Percentiles rank a stretch among this genome's conserved stretches.
Conservation (phyloP, 2,113 vertebrate genomes). For the Triplophysa dalaica region DNA sequence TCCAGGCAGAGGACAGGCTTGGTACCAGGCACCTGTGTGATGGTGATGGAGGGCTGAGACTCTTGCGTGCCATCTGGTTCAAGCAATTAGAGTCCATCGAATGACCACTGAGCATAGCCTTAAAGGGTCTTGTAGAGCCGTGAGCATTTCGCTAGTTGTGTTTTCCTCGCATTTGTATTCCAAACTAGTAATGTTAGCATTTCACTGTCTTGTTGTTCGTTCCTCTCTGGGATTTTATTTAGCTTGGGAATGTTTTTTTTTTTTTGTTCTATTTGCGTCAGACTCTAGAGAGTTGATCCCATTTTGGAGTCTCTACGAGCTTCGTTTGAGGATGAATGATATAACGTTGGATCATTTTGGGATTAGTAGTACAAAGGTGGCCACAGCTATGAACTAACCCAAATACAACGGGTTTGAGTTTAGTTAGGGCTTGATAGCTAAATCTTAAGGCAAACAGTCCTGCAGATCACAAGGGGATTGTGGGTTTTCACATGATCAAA, state of each 20-base stretch:
- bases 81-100: constrained; percentile 4
- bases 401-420: too few species aligned
- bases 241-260: constrained; percentile 51
- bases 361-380: constrained; percentile 4
- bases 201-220: neutral
- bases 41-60: constrained; percentile 68
- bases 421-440: neutral
- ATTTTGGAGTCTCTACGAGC: constrained; percentile 32
- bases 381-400: neutral
- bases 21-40: constrained; percentile 79
- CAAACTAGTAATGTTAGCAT: neutral
- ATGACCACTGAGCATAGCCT: neutral
- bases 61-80: constrained; percentile 67
- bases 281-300: constrained; percentile 25
- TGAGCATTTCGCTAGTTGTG: neutral
- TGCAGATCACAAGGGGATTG: too few species aligned
- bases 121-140: neutral
- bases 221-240: constrained; percentile 32
- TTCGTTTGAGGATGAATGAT: constrained; percentile 19
- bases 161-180: neutral
- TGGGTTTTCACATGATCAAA: neutral
- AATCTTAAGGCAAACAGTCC: neutral
- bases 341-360: constrained; percentile 8
- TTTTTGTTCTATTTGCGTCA: constrained; percentile 38
- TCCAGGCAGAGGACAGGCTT: constrained; percentile 58